phyloP scores from a whole-genome alignment of 2,113 vertebrate species.

The Argyrosomus japonicus region DNA sequence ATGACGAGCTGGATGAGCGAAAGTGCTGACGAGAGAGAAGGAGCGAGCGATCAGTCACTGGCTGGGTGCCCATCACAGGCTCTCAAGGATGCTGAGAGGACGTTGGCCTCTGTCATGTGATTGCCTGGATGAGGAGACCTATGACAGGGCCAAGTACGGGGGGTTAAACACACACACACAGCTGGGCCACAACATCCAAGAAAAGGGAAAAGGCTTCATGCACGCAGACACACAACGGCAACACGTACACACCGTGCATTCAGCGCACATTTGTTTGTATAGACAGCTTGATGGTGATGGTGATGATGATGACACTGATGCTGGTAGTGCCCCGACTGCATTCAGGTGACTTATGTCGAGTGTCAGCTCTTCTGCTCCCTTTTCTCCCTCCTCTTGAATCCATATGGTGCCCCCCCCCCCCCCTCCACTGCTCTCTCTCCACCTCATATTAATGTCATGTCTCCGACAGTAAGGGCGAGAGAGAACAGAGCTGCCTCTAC shows the following conservation, averaged over 20 bases:
- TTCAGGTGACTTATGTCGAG: conserved; percentile 71
- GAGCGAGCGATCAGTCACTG: conserved; percentile 71
- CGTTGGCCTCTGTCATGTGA: conserved; percentile 68
- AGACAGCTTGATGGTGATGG: conserved; percentile 34
- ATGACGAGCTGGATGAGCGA: conserved; percentile 70
- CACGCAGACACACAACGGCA: conserved; percentile 5
- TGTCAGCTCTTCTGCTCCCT: conserved; percentile 53
- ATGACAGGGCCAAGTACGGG: conserved; percentile 42
- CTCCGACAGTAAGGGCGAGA: conserved; percentile 40
- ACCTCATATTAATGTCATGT: conserved; percentile 71
- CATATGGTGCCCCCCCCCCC: conserved; percentile 55
- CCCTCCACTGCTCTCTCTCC: conserved; percentile 3
- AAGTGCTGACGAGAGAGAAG: conserved; percentile 79
- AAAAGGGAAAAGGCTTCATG: not conserved
- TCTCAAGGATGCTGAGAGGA: conserved; percentile 81
- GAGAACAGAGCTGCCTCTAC: conserved; percentile 33
- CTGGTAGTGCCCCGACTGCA: conserved; percentile 22
- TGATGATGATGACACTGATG: conserved; percentile 29
- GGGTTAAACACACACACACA: conserved; percentile 67
- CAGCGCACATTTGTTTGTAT: conserved; percentile 40
- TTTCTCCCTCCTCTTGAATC: conserved; percentile 29
- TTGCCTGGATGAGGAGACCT: conserved; percentile 59
- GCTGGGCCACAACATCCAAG: conserved; percentile 17
- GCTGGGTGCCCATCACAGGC: conserved; percentile 71
- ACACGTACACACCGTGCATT: not conserved